Conservation (phyloP, 2,797 vertebrate genomes). For the Rhynchotus rufescens region DNA sequence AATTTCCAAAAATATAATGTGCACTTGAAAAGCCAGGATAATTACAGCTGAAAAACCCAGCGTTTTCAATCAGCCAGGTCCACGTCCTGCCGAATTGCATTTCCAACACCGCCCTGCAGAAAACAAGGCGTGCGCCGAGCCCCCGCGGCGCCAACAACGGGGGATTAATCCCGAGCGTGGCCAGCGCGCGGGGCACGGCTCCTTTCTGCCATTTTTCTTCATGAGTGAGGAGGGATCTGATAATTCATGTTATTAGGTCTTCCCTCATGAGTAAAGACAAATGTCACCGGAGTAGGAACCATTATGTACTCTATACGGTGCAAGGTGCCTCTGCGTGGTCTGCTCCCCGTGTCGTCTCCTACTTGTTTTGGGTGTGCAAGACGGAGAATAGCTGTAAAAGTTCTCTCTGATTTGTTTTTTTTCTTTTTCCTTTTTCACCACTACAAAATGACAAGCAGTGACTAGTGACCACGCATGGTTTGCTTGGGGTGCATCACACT, state of each 20-base stretch:
- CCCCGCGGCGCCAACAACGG: not conserved
- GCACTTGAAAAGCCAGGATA: constrained; percentile 58
- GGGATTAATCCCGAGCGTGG: constrained; percentile 43
- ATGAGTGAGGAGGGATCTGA: constrained; percentile 68
- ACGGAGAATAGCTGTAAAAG: not conserved
- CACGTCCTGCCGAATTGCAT: not conserved
- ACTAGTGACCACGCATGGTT: accelerated
- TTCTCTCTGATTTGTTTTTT: not conserved
- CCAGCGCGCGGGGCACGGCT: not conserved
- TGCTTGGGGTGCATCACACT: not conserved
- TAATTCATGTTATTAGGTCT: constrained; percentile 73
- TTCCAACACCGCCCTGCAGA: not conserved
- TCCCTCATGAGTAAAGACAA: constrained; percentile 72
- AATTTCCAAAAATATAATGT: constrained; percentile 74
- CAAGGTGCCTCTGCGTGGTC: not conserved
- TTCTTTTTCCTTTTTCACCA: not conserved
- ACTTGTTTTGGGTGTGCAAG: not conserved
- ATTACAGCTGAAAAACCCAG: not conserved
- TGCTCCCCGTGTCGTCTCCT: not conserved
- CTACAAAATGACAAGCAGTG: not conserved
- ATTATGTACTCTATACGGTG: constrained; percentile 7
- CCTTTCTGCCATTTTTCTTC: constrained; percentile 69
- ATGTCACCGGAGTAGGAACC: constrained; percentile 68
- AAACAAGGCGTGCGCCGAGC: not conserved
- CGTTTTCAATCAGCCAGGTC: not conserved